Base-by-base conservation (phyloP, 1,140 invertebrate genomes). In the Brachionus sp. region DNA sequence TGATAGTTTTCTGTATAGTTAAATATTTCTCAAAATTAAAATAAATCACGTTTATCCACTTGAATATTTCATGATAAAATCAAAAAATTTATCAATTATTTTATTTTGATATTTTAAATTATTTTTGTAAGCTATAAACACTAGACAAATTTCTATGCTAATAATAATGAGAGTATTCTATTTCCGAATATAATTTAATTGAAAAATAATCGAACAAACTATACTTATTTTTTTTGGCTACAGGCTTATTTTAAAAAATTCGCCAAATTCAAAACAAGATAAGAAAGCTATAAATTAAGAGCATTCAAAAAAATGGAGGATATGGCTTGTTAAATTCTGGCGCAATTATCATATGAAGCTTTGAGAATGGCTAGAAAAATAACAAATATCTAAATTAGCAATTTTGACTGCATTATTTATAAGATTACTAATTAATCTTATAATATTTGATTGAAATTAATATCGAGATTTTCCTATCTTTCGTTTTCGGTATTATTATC, bases 361-460 rank as follows among this genome's bases (percentile, higher is more conserved):
- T 19, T 23, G 9, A 57, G 16, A 57, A 57, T 23, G 50, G 50
- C 50, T 19, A 57, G 50, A 57, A 19, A 57, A 57, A 57, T 57
- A 57, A 57, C 50, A 57, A 57, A 57, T 57, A 57, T 57, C 50
- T 19, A 57, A 57, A 57, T 57, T 57, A 57, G 50, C 50, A 57
- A 57, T 57, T 57, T 57, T 57, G 50, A 57, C 50, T 57, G 50
- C 50, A 57, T 57, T 57, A 57, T 57, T 57, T 57, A 16, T 57
- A 19, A 25, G 19, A 57, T 57, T 57, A 57, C 50, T 57, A 57
- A 57, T 57, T 57, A 57, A 57, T 57, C 50, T 57, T 57, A 57
- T 19, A 57, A 57, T 57, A 57, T 57, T 57, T 57, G 50, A 57
- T 57, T 57, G 50, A 57, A 50, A 57, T 19, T 57, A 57, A 57